phyloP scores from a whole-genome alignment of 1,140 invertebrate species.

The Glossosoma conforme region DNA sequence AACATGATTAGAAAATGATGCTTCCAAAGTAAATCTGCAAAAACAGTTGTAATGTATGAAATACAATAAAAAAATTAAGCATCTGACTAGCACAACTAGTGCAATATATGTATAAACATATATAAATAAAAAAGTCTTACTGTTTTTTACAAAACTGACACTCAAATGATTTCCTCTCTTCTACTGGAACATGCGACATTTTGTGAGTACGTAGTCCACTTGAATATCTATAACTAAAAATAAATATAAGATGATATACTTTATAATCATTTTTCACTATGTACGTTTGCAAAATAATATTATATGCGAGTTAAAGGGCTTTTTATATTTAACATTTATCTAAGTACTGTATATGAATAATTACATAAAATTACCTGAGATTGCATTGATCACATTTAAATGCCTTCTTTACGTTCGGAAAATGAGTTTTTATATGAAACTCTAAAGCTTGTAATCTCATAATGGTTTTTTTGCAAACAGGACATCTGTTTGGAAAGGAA shows the following conservation, averaged over 20 bases:
- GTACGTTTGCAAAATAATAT: too few relatives aligned
- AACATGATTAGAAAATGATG: slow-evolving; percentile 8
- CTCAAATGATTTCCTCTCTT: slow-evolving; percentile 7
- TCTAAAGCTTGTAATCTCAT: slow-evolving; percentile 14
- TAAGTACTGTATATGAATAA: neutral
- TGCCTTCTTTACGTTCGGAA: slow-evolving; percentile 15
- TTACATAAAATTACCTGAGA: slow-evolving; percentile 8
- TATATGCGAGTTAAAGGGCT: too few relatives aligned
- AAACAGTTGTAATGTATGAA: neutral
- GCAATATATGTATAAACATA: too few relatives aligned
- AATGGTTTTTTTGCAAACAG: slow-evolving; percentile 19
- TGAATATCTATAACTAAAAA: slow-evolving; percentile 15
- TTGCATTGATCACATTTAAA: slow-evolving; percentile 16
- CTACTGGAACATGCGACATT: slow-evolving; percentile 13
- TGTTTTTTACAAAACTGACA: slow-evolving; percentile 17
- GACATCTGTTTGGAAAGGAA: slow-evolving; percentile 16
- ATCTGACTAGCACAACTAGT: too few relatives aligned
- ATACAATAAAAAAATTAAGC: neutral
- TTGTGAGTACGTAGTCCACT: slow-evolving; percentile 15
- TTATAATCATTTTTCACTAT: too few relatives aligned
- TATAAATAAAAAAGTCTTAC: slow-evolving; percentile 9
- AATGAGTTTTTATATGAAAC: slow-evolving; percentile 16
- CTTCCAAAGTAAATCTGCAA: slow-evolving; percentile 13
- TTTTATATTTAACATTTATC: neutral
- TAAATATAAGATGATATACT: slow-evolving; percentile 12